Evolutionary conservation across 1,140 invertebrate species (phyloP), one percentile per base, ranked within the genome.

Genomic region (Brachionus paranguensis): DNA sequence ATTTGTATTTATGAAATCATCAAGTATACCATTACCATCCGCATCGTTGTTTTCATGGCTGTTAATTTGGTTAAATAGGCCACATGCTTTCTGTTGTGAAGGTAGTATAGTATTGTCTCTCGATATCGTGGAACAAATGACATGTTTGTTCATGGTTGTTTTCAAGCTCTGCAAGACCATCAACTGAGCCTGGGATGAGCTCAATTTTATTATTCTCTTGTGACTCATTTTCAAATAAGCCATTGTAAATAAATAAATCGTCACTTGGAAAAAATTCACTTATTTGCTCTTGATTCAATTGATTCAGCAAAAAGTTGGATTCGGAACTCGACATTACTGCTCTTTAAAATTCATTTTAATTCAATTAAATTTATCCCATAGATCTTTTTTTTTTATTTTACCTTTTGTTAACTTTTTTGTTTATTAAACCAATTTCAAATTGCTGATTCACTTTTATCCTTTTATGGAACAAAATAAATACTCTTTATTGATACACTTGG

Each of bases 31-130:
- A 68, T 7, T 68, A 68, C 53, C 53, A 55, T 55, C 53, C n/a
- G 53, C 53, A 10, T 37, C 33, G 8, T 14, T 43, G 12, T 20
- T 43, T 12, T 43, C 68, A 37, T 3, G 12, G 0, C 33, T 17
- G 0, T 12, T 33, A 1, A 33, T 29, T 17, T 11, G 72, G 72
- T 76, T 50, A 76, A 76, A 76, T 76, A 76, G 72, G 72, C 72
- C 72, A 76, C 72, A 76, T 50, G 27, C 72, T 76, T 27, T 76
- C 72, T 76, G 43, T 53, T 47, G 72, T 76, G 20, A 50, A 76
- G 10, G 72, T 27, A 33, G 72, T 76, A 11, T 12, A 76, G 20
- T 50, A 76, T 76, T 76, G 41, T 47, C 11, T 12, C 50, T 76
- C 72, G 12, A 76, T 50, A 50, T 76, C 20, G 14, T 50, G 20